phyloP scores from a whole-genome alignment of 2,888 invertebrate genomes.

The Callyntrura guangdongensis region DNA sequence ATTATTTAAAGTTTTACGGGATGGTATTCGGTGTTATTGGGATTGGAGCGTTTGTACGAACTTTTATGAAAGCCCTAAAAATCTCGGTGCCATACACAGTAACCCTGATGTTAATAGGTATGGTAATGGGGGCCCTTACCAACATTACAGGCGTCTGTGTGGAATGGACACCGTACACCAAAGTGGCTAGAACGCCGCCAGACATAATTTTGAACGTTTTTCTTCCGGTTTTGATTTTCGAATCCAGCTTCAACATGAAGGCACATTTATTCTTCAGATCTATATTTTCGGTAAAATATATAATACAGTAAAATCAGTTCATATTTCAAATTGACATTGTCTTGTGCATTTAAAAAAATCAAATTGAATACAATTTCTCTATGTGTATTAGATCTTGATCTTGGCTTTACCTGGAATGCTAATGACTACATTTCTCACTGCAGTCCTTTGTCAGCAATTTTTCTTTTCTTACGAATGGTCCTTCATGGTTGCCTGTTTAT shows the following conservation, averaged over 20 bases:
- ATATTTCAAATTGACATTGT: neutral
- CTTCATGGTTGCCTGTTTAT: slow-evolving; percentile 86
- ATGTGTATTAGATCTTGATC: slow-evolving; percentile 79
- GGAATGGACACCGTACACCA: slow-evolving; percentile 67
- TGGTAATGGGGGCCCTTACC: slow-evolving; percentile 85
- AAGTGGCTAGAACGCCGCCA: slow-evolving; percentile 82
- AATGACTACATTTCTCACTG: slow-evolving; percentile 82
- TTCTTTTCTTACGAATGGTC: slow-evolving; percentile 85
- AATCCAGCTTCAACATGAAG: slow-evolving; percentile 83
- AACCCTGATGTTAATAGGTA: slow-evolving; percentile 86
- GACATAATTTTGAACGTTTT: slow-evolving; percentile 81
- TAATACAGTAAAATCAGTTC: neutral
- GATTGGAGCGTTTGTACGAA: slow-evolving; percentile 82
- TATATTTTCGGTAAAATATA: slow-evolving; percentile 61
- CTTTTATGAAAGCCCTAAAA: slow-evolving; percentile 80
- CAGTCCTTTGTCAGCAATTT: slow-evolving; percentile 80
- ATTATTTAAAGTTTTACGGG: slow-evolving; percentile 80
- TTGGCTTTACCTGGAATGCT: slow-evolving; percentile 84
- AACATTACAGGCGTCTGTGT: slow-evolving; percentile 61
- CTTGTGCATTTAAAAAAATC: too few species aligned
- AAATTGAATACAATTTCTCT: neutral
- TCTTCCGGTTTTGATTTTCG: slow-evolving; percentile 83
- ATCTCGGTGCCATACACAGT: slow-evolving; percentile 86
- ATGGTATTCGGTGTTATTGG: slow-evolving; percentile 82
- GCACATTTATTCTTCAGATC: slow-evolving; percentile 81